Conservation (phyloP, 1,140 invertebrate genomes). For the Cyphomyrmex costatus region DNA sequence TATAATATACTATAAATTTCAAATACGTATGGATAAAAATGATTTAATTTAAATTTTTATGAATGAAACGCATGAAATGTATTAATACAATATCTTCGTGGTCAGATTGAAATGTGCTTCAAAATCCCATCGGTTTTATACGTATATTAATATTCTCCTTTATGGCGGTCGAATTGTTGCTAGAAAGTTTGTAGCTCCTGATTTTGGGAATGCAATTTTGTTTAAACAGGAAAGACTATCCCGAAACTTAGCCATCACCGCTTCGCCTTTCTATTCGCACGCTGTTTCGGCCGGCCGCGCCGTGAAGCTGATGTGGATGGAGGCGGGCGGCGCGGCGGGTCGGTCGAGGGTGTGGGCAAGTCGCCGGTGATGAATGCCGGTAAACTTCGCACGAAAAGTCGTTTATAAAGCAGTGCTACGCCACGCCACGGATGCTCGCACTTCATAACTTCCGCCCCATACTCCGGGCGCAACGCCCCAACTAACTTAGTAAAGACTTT, state of each 20-base stretch:
- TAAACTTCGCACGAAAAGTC: slow-evolving; percentile 84
- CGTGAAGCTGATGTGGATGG: slow-evolving; percentile 69
- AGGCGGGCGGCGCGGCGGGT: slow-evolving; percentile 63
- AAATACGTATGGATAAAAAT: neutral
- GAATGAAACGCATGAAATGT: neutral
- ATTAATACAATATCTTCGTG: neutral
- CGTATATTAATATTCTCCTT: slow-evolving; percentile 35
- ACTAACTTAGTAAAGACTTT: slow-evolving; percentile 74
- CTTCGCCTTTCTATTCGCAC: slow-evolving; percentile 60
- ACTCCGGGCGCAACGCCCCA: slow-evolving; percentile 67
- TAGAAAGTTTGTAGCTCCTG: slow-evolving; percentile 33
- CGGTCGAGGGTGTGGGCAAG: slow-evolving; percentile 64
- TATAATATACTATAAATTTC: too few species aligned
- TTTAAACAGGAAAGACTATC: slow-evolving; percentile 31
- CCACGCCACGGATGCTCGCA: slow-evolving; percentile 81
- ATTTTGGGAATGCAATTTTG: slow-evolving; percentile 60
- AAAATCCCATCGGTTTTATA: neutral
- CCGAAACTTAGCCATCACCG: slow-evolving; percentile 68
- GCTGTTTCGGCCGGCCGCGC: slow-evolving; percentile 67
- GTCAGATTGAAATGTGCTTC: neutral
- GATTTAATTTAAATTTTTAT: neutral
- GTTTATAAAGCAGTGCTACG: slow-evolving; percentile 83
- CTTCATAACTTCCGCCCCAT: slow-evolving; percentile 82
- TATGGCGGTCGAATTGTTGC: slow-evolving; percentile 37
- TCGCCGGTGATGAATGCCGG: slow-evolving; percentile 83